Evolutionary conservation across 2,113 vertebrate species (phyloP).

Genomic region (Rallus limicola): DNA sequence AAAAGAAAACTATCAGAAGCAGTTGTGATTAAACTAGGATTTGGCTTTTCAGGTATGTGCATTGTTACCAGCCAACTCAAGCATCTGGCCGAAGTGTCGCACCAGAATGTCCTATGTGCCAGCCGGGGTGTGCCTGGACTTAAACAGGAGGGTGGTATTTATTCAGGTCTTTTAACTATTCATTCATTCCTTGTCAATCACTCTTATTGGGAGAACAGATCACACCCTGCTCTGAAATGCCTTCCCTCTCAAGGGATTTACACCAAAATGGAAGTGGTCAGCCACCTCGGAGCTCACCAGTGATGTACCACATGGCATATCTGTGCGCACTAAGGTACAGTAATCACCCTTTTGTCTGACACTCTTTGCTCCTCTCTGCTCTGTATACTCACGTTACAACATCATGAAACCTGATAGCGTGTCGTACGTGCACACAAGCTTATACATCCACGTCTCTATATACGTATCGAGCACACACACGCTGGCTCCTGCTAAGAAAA

Average conservation of each 20-base stretch:
- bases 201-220: slow-evolving; percentile 17
- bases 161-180: slow-evolving; percentile 56
- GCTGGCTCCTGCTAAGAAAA: not conserved
- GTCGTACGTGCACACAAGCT: accelerated
- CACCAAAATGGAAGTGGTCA: slow-evolving; percentile 55
- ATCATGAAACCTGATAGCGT: not conserved
- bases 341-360: not conserved
- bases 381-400: not conserved
- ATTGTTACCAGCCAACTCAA: not conserved
- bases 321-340: not conserved
- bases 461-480: not conserved
- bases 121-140: slow-evolving; percentile 9
- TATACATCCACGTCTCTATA: not conserved
- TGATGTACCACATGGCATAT: not conserved
- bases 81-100: not conserved
- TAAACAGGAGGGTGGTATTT: slow-evolving; percentile 50
- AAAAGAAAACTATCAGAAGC: not conserved
- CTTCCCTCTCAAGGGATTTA: slow-evolving; percentile 55
- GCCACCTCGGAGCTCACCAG: slow-evolving; percentile 21
- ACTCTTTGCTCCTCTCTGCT: not conserved
- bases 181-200: slow-evolving; percentile 66
- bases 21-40: not conserved
- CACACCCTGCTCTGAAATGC: slow-evolving; percentile 42
- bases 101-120: slow-evolving; percentile 24
- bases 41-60: slow-evolving; percentile 11